Base-by-base conservation (phyloP, 1,140 invertebrate genomes). In the Drosophila auraria region DNA sequence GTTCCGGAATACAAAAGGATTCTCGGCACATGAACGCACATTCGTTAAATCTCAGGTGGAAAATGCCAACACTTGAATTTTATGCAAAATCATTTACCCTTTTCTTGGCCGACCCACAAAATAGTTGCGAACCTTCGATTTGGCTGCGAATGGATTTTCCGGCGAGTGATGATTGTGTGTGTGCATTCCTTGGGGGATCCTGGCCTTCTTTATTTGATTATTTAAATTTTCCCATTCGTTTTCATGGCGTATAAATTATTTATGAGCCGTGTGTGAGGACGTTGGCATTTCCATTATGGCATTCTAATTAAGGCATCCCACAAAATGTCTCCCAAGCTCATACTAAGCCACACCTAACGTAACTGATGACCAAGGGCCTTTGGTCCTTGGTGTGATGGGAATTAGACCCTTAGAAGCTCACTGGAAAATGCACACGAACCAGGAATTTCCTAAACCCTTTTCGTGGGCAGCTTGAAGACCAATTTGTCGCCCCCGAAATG, bases 261-360 rank as follows among this genome's bases (percentile, higher is more conserved):
- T 86, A 89, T 89, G 86, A 89, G 68, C 44, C 69, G 17, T 72
- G 51, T 56, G 44, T 50, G 38, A 56, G 53, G 53, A 53, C 27
- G 51, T 57, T 15, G 56, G 78, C 56, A 61, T 50, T 65, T 80
- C 54, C 53, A 79, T 70, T 72, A 72, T 71, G 77, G 66, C 63
- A 90, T 89, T 89, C 87, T 89, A 89, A 89, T 89, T 89, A 90
- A 80, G 79, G 73, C 69, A 17, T 42, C 69, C 74, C 62, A 59
- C 66, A 68, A 69, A 83, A 74, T 61, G 81, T 83, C 78, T 87
- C 65, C 73, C 83, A 60, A 49, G 75, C 45, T 54, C 44, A 66
- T 63, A 50, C 65, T 74, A 53, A 62, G 60, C 42, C 5, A 36
- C 25, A 36, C 54, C 62, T 42, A 6, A 15, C 23, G 15, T 72